Evolutionary conservation across 1,140 invertebrate genomes (phyloP).

Genomic region (Scaptomyza montana): DNA sequence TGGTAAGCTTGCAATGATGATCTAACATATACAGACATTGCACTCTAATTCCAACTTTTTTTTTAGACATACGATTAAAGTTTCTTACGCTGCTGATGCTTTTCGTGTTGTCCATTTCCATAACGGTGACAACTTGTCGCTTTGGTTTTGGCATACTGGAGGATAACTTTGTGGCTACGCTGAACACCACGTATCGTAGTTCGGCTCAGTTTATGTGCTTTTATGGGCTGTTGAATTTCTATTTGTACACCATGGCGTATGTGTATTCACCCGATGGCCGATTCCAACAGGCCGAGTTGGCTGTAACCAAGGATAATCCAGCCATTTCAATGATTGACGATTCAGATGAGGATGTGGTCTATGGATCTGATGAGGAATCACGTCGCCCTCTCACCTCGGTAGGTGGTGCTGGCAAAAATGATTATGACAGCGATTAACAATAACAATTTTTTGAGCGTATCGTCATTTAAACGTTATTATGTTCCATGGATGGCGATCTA

Average conservation of each 20-base stretch:
- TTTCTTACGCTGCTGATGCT: conserved; percentile 94
- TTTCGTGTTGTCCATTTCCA: conserved; percentile 91
- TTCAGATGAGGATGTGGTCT: conserved; percentile 98
- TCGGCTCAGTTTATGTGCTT: conserved; percentile 97
- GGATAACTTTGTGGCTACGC: conserved; percentile 95
- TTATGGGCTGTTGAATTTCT: conserved; percentile 97
- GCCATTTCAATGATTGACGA: conserved; percentile 99
- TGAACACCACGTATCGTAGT: conserved; percentile 93
- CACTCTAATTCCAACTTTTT: not conserved
- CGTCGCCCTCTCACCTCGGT: conserved; percentile 87
- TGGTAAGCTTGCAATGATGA: conserved; percentile 87
- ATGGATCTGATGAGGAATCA: conserved; percentile 95
- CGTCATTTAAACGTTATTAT: conserved; percentile 55
- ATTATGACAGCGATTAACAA: conserved; percentile 88
- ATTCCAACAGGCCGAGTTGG: conserved; percentile 92
- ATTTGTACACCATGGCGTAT: conserved; percentile 96
- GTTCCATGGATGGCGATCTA: conserved; percentile 52
- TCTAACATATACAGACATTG: too few relatives aligned
- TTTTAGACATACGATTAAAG: conserved; percentile 93
- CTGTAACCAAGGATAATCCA: conserved; percentile 98
- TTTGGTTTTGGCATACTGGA: conserved; percentile 95
- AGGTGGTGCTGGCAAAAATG: conserved; percentile 85
- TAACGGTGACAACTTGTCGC: conserved; percentile 90
- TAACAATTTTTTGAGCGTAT: conserved; percentile 8
- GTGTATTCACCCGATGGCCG: conserved; percentile 95